Conservation (phyloP, 2,888 invertebrate species). For the Orthonevra nobilis region DNA sequence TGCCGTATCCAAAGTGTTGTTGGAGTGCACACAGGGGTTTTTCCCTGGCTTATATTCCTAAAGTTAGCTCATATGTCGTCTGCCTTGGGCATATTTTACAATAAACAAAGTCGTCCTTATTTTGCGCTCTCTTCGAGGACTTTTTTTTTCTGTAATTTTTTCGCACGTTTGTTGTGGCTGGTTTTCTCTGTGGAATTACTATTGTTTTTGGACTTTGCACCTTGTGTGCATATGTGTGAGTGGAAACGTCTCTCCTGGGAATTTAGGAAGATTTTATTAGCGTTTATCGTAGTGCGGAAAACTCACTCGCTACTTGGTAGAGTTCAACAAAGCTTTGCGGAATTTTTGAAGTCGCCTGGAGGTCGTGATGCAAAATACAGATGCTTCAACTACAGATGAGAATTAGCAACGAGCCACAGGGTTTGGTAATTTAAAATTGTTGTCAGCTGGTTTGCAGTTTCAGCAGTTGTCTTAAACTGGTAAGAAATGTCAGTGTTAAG, state of each 20-base stretch:
- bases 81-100: constrained; percentile 56
- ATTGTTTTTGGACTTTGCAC: constrained; percentile 27
- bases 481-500: no score
- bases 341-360: constrained; percentile 5
- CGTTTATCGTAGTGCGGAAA: constrained; percentile 23
- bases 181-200: constrained; percentile 19
- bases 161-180: neutral
- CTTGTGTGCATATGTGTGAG: neutral
- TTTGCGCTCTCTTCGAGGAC: no score
- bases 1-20: neutral
- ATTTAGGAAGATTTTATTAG: constrained; percentile 51
- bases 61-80: constrained; percentile 17
- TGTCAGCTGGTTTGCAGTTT: no score
- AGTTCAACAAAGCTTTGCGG: neutral
- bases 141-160: neutral
- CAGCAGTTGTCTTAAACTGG: no score
- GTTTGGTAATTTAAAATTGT: no score
- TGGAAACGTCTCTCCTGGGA: no score
- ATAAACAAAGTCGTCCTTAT: constrained; percentile 63
- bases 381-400: no score
- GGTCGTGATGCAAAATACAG: constrained; percentile 9
- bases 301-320: constrained; percentile 26
- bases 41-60: constrained; percentile 21
- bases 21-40: no score
- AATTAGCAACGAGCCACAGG: no score